phyloP scores from a whole-genome alignment of 2,797 vertebrate genomes.

The Eidolon dupreanum region DNA sequence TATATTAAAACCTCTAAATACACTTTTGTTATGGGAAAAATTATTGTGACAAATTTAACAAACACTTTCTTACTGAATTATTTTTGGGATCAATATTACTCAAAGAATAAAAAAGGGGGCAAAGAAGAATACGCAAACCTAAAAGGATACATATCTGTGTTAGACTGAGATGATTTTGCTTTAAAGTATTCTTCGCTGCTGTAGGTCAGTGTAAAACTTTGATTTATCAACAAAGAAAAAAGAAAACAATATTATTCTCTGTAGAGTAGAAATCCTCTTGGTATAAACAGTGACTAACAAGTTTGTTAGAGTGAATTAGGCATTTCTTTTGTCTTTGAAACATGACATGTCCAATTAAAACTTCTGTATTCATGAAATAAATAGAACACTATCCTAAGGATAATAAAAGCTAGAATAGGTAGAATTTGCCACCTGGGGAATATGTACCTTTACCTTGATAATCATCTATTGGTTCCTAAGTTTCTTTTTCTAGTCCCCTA shows the following conservation, averaged over 20 bases:
- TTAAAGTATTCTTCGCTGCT: constrained; percentile 81
- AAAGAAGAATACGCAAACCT: constrained; percentile 57
- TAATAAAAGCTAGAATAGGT: constrained; percentile 92
- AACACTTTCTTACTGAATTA: constrained; percentile 48
- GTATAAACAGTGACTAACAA: constrained; percentile 92
- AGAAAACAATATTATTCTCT: constrained; percentile 87
- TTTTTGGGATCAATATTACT: constrained; percentile 41
- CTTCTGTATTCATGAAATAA: constrained; percentile 87
- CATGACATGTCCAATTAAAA: constrained; percentile 95
- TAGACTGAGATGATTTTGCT: constrained; percentile 71
- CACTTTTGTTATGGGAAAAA: constrained; percentile 17
- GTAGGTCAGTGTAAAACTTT: constrained; percentile 91
- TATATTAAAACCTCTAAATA: constrained; percentile 40
- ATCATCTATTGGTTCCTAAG: constrained; percentile 90
- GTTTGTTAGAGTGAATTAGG: constrained; percentile 98
- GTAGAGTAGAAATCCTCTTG: constrained; percentile 87
- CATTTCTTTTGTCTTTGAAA: constrained; percentile 96
- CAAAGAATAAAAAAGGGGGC: constrained; percentile 36
- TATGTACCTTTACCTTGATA: constrained; percentile 95
- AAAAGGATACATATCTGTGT: constrained; percentile 67
- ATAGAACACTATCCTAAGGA: constrained; percentile 89
- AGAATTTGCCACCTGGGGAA: constrained; percentile 92
- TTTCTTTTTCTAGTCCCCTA: constrained; percentile 89
- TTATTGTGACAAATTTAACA: constrained; percentile 44
- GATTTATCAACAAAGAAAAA: constrained; percentile 86